A percentile compares a stretch with the other conserved stretches of the same genome.
phyloP scores from a whole-genome alignment of 30 jellyfish, hydroid and myxozoan genomes.

The Aurelia sp. region DNA sequence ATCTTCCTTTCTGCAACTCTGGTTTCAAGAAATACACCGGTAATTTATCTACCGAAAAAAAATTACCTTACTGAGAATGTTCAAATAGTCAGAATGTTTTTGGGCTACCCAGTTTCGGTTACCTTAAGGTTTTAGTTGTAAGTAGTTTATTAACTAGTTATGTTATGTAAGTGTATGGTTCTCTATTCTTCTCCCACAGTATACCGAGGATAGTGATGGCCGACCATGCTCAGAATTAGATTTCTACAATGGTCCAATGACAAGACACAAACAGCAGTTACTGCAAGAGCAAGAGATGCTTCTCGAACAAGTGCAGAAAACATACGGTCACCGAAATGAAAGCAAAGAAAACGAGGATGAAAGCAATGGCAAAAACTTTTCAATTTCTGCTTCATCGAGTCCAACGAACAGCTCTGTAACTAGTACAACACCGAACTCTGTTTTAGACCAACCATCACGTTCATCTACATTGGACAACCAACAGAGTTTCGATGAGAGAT shows the following conservation, averaged over 20 bases:
- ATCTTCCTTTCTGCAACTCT: no score
- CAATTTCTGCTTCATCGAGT: slow-evolving; percentile 37
- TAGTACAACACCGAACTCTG: slow-evolving; percentile 44
- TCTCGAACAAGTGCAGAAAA: slow-evolving; percentile 88
- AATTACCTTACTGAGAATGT: no score
- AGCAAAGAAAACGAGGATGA: slow-evolving; percentile 39
- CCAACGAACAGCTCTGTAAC: slow-evolving; percentile 43
- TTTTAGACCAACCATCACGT: slow-evolving; percentile 22
- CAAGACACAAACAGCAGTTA: slow-evolving; percentile 97
- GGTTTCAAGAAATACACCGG: no score
- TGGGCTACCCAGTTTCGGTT: no score
- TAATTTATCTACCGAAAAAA: no score
- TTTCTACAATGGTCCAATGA: slow-evolving; percentile 98
- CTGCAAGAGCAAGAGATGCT: slow-evolving; percentile 98
- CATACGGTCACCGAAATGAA: slow-evolving; percentile 36
- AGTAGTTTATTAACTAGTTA: no score
- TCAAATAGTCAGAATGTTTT: no score
- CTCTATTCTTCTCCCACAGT: slow-evolving; percentile 18
- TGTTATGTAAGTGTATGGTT: no score
- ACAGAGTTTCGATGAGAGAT: slow-evolving; percentile 2
- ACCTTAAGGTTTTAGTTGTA: no score
- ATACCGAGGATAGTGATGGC: slow-evolving; percentile 87
- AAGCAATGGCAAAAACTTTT: neutral
- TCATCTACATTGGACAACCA: slow-evolving; percentile 29
- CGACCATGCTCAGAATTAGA: slow-evolving; percentile 91